Conservation (phyloP, 2,113 vertebrate species). For the Gopherus flavomarginatus region DNA sequence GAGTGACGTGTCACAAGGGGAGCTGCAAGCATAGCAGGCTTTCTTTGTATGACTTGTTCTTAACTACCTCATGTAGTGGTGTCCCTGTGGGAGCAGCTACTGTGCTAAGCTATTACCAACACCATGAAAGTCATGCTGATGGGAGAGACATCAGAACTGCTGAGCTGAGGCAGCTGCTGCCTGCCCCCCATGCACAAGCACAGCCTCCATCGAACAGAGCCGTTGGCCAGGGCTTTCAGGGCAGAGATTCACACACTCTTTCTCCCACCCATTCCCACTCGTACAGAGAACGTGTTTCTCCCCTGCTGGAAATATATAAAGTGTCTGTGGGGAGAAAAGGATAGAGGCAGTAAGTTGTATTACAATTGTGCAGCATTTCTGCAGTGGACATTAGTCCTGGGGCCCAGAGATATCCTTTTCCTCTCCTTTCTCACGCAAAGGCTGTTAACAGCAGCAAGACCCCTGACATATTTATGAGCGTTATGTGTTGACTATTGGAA, state of each 20-base stretch:
- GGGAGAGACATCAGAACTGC: accelerated
- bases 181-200: not conserved
- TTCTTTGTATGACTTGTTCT: accelerated
- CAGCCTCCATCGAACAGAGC: not conserved
- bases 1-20: accelerated
- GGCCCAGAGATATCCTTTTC: too few relatives aligned
- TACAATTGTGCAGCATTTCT: too few relatives aligned
- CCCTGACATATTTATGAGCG: not conserved
- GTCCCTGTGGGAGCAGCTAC: not conserved
- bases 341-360: not conserved
- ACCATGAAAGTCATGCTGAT: not conserved
- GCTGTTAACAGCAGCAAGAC: not conserved
- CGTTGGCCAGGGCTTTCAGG: not conserved
- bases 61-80: constrained; percentile 39
- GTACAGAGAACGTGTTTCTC: not conserved
- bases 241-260: too few relatives aligned
- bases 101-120: not conserved
- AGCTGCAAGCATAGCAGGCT: not conserved
- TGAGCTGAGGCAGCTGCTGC: not conserved
- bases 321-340: too few relatives aligned
- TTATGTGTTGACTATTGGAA: not conserved
- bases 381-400: too few relatives aligned
- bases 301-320: not conserved
- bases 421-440: not conserved
- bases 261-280: not conserved